Conservation (phyloP, 2,113 vertebrate species). For the Strix aluco region DNA sequence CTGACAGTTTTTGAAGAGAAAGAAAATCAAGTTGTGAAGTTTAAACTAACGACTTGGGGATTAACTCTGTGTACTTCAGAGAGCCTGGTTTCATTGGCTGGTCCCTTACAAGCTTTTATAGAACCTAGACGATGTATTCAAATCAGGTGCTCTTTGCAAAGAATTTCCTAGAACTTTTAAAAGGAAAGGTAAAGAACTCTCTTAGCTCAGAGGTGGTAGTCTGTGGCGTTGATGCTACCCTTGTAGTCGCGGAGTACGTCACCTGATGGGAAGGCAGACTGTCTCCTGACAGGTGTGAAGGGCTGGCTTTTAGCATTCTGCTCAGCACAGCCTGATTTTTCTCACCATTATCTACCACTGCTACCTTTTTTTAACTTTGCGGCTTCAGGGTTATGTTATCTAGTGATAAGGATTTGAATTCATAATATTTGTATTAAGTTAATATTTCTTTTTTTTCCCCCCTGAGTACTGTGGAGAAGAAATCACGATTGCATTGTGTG, state of each 20-base stretch:
- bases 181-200: neutral
- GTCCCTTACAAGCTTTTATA: no score
- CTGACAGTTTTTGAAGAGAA: neutral
- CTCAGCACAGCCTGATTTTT: neutral
- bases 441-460: neutral
- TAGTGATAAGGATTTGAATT: neutral
- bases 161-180: neutral
- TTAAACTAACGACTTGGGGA: rapidly evolving
- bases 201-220: neutral
- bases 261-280: rapidly evolving
- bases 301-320: neutral
- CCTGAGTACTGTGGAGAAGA: neutral
- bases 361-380: neutral
- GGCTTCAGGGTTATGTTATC: neutral
- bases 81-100: neutral
- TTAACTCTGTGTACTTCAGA: no score
- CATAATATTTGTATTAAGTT: neutral
- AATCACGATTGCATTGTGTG: neutral
- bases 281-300: neutral
- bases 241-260: neutral
- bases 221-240: rapidly evolving
- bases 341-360: neutral
- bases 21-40: neutral
- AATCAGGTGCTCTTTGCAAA: neutral
- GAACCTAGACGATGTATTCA: neutral